Evolutionary conservation across 2,888 invertebrate genomes (phyloP), one percentile per base, ranked within the genome.

Genomic region (Eudemis profundana): DNA sequence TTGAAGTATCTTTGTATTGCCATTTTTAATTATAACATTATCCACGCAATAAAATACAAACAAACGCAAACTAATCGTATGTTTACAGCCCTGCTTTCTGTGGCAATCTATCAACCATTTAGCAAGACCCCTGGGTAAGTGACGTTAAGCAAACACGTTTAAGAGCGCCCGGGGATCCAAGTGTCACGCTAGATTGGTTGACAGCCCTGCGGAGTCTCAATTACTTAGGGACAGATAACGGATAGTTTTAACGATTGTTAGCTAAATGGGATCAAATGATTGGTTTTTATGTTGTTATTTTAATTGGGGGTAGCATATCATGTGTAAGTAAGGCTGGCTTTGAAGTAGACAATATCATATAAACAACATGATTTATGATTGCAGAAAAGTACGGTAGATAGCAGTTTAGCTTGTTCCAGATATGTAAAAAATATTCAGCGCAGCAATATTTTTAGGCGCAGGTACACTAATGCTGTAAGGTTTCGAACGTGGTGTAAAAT

Each of bases 191-290:
- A 65, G 19, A 59, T 65, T 53, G 65, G 64, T 51, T 46, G 65
- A 51, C 53, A 60, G 46, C 65, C 60, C 65, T 21, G 21, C 33
- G 50, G 63, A 64, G 29, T 49, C 63, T 44, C 29, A 50, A 64
- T 65, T 65, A 60, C 60, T 60, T 60, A 60, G 64, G 65, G 64
- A 53, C 17, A 65, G 65, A 65, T 65, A 65, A 65, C 36, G 53
- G 59, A 53, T 60, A 65, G 60, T 65, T 65, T 65, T 65, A 60
- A 65, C 53, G 65, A 60, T 46, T 59, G 59, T 59, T 59, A 60
- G 60, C 53, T 65, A 65, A 60, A 65, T 59, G 51, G 60, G 65
- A 65, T 65, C 65, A 60, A 65, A 65, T 65, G 60, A 65, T 65
- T 65, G 59, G 65, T 65, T 65, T 65, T 65, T 60, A 65, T 60